Percentiles rank a stretch among this genome's conserved stretches.
Conservation (phyloP, 2,797 vertebrate genomes). For the Sandelia bainsii region DNA sequence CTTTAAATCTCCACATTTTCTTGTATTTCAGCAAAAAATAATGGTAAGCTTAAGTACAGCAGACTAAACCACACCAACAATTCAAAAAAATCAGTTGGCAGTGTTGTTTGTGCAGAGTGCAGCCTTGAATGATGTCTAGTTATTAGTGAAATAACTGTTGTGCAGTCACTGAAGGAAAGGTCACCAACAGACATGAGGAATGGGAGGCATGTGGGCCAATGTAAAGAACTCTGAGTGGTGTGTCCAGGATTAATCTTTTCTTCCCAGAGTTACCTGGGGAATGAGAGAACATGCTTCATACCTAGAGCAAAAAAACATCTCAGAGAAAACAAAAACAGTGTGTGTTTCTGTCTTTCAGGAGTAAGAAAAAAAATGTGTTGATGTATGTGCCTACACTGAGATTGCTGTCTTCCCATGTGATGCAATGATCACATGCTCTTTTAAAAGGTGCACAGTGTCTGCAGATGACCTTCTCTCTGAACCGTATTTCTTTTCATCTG, state of each 20-base stretch:
- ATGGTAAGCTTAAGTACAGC: constrained; percentile 21
- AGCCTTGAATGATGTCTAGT: constrained; percentile 47
- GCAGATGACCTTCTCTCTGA: constrained; percentile 61
- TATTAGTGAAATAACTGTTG: constrained; percentile 58
- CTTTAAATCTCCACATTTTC: constrained; percentile 57
- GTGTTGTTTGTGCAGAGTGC: constrained; percentile 28
- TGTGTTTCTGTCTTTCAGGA: constrained; percentile 30
- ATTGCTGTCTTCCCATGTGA: constrained; percentile 38
- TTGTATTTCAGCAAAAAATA: constrained; percentile 46
- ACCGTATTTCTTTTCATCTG: constrained; percentile 68
- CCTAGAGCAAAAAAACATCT: constrained; percentile 9
- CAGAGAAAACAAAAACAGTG: constrained; percentile 16
- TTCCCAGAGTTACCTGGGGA: constrained; percentile 44
- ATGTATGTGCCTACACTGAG: constrained; percentile 6
- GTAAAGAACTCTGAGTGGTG: constrained; percentile 20
- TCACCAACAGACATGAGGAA: constrained; percentile 53
- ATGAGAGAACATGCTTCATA: constrained; percentile 49
- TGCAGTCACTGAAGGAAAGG: constrained; percentile 54
- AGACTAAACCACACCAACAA: constrained; percentile 25
- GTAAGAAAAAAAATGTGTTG: constrained; percentile 8
- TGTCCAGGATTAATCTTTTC: constrained; percentile 55
- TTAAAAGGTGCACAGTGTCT: constrained; percentile 53
- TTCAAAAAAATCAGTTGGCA: constrained; percentile 4
- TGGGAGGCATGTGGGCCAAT: constrained; percentile 17
- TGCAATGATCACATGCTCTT: constrained; percentile 48